Percentiles rank a stretch among this genome's conserved stretches.
Conservation (phyloP, 2,888 invertebrate genomes). For the Girardia tigrina region DNA sequence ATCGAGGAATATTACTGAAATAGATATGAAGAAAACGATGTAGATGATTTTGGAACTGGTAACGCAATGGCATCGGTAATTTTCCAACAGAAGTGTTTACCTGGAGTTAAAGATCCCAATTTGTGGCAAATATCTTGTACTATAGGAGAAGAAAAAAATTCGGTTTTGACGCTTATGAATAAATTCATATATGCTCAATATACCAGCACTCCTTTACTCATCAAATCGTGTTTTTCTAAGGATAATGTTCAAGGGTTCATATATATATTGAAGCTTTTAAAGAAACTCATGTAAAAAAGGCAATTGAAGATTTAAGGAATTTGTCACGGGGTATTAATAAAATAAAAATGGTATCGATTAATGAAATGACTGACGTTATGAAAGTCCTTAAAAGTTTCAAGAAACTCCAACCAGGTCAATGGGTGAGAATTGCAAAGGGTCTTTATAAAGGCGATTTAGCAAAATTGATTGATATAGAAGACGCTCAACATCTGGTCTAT, state of each 20-base stretch:
- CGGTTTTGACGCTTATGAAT: slow-evolving; percentile 78
- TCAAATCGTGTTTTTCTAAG: slow-evolving; percentile 87
- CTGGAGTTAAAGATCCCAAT: slow-evolving; percentile 96
- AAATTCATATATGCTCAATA: slow-evolving; percentile 78
- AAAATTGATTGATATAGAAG: slow-evolving; percentile 85
- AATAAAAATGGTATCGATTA: slow-evolving; percentile 95
- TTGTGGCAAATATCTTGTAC: slow-evolving; percentile 97
- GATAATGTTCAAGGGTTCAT: slow-evolving; percentile 93
- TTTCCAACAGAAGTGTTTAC: slow-evolving; percentile 84
- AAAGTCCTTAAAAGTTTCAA: slow-evolving; percentile 89
- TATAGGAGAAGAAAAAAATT: slow-evolving; percentile 87
- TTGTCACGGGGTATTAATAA: slow-evolving; percentile 79
- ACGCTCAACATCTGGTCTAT: slow-evolving; percentile 88
- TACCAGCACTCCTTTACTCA: slow-evolving; percentile 64
- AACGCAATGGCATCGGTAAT: slow-evolving; percentile 96
- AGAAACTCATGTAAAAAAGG: slow-evolving; percentile 85
- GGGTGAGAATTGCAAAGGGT: slow-evolving; percentile 86
- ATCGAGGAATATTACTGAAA: too few species aligned
- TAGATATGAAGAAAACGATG: slow-evolving; percentile 41
- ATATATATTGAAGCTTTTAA: slow-evolving; percentile 94
- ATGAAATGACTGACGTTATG: slow-evolving; percentile 96
- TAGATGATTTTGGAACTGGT: slow-evolving; percentile 80
- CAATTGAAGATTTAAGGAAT: slow-evolving; percentile 79
- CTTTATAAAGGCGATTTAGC: slow-evolving; percentile 71
- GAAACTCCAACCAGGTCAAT: slow-evolving; percentile 78